Evolutionary conservation across 2,888 invertebrate genomes (phyloP), one percentile per base, ranked within the genome.

Genomic region (Parascotia fuliginaria): DNA sequence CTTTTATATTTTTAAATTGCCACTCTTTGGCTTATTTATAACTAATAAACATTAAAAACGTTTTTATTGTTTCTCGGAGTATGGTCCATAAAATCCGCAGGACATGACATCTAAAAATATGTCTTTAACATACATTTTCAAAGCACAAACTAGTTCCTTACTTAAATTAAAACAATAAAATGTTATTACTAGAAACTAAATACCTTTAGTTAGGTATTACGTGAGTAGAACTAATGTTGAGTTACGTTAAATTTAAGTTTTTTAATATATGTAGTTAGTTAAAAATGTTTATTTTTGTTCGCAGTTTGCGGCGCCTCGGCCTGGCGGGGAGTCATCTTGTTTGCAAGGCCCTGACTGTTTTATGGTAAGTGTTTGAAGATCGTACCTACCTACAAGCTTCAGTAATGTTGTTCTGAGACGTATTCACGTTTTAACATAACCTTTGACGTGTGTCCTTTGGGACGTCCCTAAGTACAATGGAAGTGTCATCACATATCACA

Each of bases 341-440:
- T 91, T 95, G 84, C 94, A 95, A 85, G 94, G 94, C 81, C 94
- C 95, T 66, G 95, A 95, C 90, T 95, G 95, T 84, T 95, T 94
- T 89, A 94, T 94, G 95, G 95, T 95, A 84, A 94, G 94, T 93
- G 67, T 66, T 67, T 42, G 44, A 46, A 44, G 42, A 40, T 59
- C 33, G 11, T 38, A n/a, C 28, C 19, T 43, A 28, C 27, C 12
- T 42, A 32, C 31, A 9, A 1, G 1, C 7, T 24, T 24, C 5
- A 6, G 7, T 1, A 9, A 1, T 7, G 7, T 24, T 7, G 1
- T 24, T 24, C 24, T 24, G 5, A 19, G 19, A 7, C 24, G 7
- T 1, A 9, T 24, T 24, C 7, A 19, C 5, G 3, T 19, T 19
- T 19, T 3, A 19, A 19, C 19, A 19, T 3, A 19, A 19, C 19